Evolutionary conservation across 2,797 vertebrate genomes (phyloP), one percentile per base, ranked within the genome.

Genomic region (Anniella stebbinsi): DNA sequence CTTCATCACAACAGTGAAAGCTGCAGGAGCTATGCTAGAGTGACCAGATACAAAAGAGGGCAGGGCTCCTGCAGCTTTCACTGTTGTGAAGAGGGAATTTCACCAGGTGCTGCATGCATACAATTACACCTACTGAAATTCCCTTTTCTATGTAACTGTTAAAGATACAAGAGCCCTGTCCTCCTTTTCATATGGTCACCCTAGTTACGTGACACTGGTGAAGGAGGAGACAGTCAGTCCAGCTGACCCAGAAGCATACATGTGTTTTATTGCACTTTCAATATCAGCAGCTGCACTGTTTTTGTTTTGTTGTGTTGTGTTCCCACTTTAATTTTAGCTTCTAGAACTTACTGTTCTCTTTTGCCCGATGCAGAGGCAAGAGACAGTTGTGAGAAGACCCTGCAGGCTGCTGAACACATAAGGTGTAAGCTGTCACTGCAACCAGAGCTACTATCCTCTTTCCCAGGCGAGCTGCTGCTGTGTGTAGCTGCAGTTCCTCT

Each of bases 231-330:
- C 30, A 57, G 60, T 21, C 18, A 63, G 15, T 23, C 60, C 60
- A 21, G 21, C 60, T 63, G n/a, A 6, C 15, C 0, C 18, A 25
- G 23, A 63, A n/a, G 57, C 70, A 73, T 21, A 88, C 78, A 87
- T 70, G 75, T 0, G 17, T 54, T 69, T 83, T 72, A 76, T 89
- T 94, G 91, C 70, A 60, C 63, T 91, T 94, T 84, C 94, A 92
- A 90, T 80, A 6, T n/a, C 41, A 87, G 89, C 25, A 82, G 86
- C 33, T 28, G n/a, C 45, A 67, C 17, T 91, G 51, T 25, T 67
- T 92, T 90, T 91, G 91, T 87, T 41, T 36, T 81, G 10, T 63
- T 87, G 73, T 51, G 2, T 80, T 85, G 75, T 86, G 90, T 77
- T 93, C 33, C 41, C 75, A 48, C 81, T 75, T 83, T 38, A 84